Evolutionary conservation across 1,140 invertebrate species (phyloP), one percentile per base, ranked within the genome.

Genomic region (Colletes gigas): DNA sequence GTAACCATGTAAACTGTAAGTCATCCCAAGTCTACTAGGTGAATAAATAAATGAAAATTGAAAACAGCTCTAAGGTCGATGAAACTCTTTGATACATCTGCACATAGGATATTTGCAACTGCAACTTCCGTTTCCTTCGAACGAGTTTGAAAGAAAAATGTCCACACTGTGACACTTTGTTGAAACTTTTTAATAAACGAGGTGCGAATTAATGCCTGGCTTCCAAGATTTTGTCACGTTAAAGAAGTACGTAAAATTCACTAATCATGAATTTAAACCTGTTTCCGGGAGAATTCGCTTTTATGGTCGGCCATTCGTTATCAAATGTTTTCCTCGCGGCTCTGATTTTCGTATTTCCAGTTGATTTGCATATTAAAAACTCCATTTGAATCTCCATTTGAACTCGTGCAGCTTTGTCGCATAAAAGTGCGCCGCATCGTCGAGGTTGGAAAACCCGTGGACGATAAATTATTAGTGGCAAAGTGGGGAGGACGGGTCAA

Each of bases 321-420:
- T 59, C 63, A 54, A 63, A 44, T 63, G 59, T 68, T 75, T 65
- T 30, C 4, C 19, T 10, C 62, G 30, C 39, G 41, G 15, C 52
- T 30, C 54, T n/a, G 30, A 67, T 67, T 76, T 76, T 59, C 39
- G 9, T 41, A 17, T 76, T 76, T 59, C 41, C 19, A n/a, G 50
- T 47, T 63, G 54, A 81, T 70, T 76, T 70, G 19, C 73, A 60
- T 77, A 54, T 77, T 68, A 52, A 70, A 77, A 77, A 77, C 59
- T 60, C 19, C 21, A 67, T 73, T 73, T 66, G 63, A 80, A 73
- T 65, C 44, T 21, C 50, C 50, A 50, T 50, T 50, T 50, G 50
- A 57, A 39, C 63, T 66, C 57, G 62, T n/a, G 54, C 63, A 66
- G 44, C 39, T 78, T 67, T 60, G 60, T 41, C 47, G 44, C 47